These are phyloP conservation scores for Drosophila persimilis DNA, from an alignment of 1,140 invertebrate species.

Conservation along the genomic window DNA sequence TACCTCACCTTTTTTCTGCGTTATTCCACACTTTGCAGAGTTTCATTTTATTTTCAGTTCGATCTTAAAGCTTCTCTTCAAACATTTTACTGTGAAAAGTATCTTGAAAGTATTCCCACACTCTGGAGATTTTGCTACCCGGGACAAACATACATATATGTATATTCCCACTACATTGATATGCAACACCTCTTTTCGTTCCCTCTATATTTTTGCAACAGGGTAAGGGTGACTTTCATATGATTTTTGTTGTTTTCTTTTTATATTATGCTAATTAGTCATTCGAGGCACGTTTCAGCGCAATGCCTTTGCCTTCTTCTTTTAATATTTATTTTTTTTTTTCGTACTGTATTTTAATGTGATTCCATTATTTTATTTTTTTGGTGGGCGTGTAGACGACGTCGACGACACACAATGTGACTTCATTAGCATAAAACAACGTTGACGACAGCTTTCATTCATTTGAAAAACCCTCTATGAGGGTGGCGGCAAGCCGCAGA, in stretches of 20 bases:
- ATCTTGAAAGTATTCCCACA: conserved; percentile 14
- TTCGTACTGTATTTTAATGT: conserved; percentile 42
- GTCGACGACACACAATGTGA: conserved; percentile 44
- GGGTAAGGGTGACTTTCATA: conserved; percentile 24
- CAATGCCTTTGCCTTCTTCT: conserved; percentile 8
- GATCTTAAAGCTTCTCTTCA: no score
- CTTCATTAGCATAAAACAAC: conserved; percentile 72
- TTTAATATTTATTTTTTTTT: conserved; percentile 16
- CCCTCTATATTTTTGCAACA: conserved; percentile 15
- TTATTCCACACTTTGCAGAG: no score
- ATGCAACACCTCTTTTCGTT: conserved; percentile 25
- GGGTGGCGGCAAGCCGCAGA: conserved; percentile 10
- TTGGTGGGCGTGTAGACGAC: conserved; percentile 51
- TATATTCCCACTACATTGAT: conserved; percentile 17
- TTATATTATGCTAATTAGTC: conserved; percentile 56
- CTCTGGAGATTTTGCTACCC: background rate
- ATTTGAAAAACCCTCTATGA: background rate
- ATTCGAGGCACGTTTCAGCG: conserved; percentile 60
- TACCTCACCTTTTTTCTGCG: no score
- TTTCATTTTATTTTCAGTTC: no score
- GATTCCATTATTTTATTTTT: conserved; percentile 48
- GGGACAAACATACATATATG: background rate
- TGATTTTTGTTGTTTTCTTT: conserved; percentile 19
- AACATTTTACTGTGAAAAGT: background rate
- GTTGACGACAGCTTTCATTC: conserved; percentile 48